Base-by-base conservation (phyloP, 2,888 invertebrate species). In the Eupithecia dodoneata region DNA sequence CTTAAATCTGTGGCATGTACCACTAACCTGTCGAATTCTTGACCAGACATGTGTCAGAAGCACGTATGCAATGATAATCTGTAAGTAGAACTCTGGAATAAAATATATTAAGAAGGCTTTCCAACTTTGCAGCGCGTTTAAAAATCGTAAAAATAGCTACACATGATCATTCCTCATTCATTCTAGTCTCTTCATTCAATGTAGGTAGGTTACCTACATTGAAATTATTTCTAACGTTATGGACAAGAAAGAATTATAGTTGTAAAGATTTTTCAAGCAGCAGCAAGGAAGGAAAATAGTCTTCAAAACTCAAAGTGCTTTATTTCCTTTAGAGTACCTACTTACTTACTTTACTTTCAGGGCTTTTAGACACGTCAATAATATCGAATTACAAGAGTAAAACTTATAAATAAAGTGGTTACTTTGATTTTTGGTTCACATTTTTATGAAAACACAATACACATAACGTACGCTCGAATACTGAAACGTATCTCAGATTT, bases 41-140 rank as follows among this genome's bases (percentile, higher is more conserved):
- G 63, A 63, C 63, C 63, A 63, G 1, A 63, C 63, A 63, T 63
- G 63, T 4, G 30, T 10, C 12, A 63, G 30, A 12, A 63, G 18
- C 10, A 63, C 10, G 63, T 63, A 63, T 30, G 63, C 63, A 63
- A 63, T 63, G 30, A 30, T 10, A 63, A 63, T 63, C 63, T 63
- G 63, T 63, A 63, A 63, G 63, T 63, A 63, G 10, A 63, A 63
- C 6, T 63, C 63, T 63, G 63, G 12, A 63, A 63, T 63, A 63
- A 63, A 63, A 63, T 2, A 30, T 18, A 4, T 10, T 30, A 63
- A 63, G 63, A 63, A 30, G 63, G 63, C 63, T 63, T 63, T 12
- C 63, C 63, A 30, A 63, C 12, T 63, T 63, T 63, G 63, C 30
- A 63, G 30, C 63, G 30, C 30, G 63, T 12, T 30, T 30, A 30